Base-by-base conservation (phyloP, 2,888 invertebrate genomes). In the Thecocarcelia acutangulata region DNA sequence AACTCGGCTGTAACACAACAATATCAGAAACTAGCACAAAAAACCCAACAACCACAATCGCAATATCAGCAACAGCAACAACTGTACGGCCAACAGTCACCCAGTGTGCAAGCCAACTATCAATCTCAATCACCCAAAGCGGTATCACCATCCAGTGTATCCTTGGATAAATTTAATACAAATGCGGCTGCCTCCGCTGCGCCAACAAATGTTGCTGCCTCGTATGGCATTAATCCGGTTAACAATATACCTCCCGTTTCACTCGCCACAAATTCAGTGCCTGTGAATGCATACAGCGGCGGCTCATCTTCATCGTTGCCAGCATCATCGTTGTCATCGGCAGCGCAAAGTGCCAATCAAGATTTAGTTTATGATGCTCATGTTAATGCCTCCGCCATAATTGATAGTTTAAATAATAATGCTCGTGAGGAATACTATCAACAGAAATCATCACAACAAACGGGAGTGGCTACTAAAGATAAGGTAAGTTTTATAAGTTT, bases 391-490 rank as follows among this genome's bases (percentile, higher is more conserved):
- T 89, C 91, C 66, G 90, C 91, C 44, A 87, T 91, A 83, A 90
- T 91, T 85, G 90, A 91, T 85, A 90, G 90, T 84, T 86, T 91
- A 64, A 90, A 89, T 86, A 88, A 89, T 81, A 88, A 90, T 80
- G 89, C 90, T 73, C 90, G 90, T 80, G 91, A 91, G 85, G 90
- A 89, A 85, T 90, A 90, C 85, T 88, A 89, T 81, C 90, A 89
- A 76, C 80, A 84, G 70, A 69, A 75, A 73, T 79, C 72, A 61
- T 76, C 61, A 69, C 50, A 68, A 37, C 68, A 58, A 80, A 84
- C 74, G 13, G 79, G 79, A 56, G 59, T 69, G 77, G 66, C 72
- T 66, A 84, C 75, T 37, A 81, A 79, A 37, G 79, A 79, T 77
- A 83, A 84, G 80, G 81, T 83, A 52, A 54, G 80, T 76, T 46